Evolutionary conservation across 2,113 vertebrate species (phyloP), one percentile per base, ranked within the genome.

Genomic region (Corythoichthys intestinalis): DNA sequence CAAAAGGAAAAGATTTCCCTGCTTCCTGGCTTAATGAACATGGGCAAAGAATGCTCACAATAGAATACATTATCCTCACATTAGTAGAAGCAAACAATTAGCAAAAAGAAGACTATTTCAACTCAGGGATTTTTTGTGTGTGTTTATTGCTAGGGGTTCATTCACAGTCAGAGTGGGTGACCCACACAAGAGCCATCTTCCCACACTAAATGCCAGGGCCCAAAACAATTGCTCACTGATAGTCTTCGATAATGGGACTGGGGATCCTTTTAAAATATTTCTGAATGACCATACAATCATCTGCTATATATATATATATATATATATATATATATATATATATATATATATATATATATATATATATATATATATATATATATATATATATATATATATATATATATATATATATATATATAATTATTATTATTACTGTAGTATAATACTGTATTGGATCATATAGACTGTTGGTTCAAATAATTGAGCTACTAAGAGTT

Each of bases 11-110:
- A 80, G 77, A 80, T 78, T 67, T 70, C 53, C 65, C 84, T 72
- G 73, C 80, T 83, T 90, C 80, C 80, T 85, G 87, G 81, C 86
- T 91, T 94, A 94, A 94, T 85, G 88, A 95, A 93, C 90, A 92
- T 70, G 71, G 80, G 77, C 78, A 76, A 94, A 93, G 88, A 90
- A 79, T 80, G 74, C 93, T 88, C 88, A 94, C 93, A 95, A 94
- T 91, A 89, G 90, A 87, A 90, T 92, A 91, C 85, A 92, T 93
- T 92, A 93, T 83, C 85, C 83, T 83, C 88, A 94, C 77, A 85
- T 93, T 93, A 93, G 88, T 84, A 91, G 84, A 83, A 79, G 84
- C 67, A 75, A 90, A 91, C 74, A 85, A 92, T 94, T 93, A 92
- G 73, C 73, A 61, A 41, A 61, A 47, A 81, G 75, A 68, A 70